These are phyloP conservation scores for Nylanderia fulva DNA, from an alignment of 1,140 invertebrate genomes.

Conservation along the genomic window DNA sequence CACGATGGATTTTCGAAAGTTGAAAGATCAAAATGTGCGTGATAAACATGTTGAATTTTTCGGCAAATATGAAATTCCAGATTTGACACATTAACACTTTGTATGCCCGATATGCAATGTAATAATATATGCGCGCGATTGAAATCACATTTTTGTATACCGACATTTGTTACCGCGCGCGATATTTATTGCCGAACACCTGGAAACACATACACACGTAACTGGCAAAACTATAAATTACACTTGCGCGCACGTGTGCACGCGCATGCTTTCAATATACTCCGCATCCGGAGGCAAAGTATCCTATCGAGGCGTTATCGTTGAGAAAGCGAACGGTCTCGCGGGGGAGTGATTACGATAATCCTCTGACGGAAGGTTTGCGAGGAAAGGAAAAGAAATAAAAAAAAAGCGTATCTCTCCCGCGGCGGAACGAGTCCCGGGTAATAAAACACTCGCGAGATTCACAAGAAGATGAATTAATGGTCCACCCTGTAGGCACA, in stretches of 20 bases:
- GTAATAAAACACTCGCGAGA: constrained; percentile 58
- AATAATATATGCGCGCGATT: too few species aligned
- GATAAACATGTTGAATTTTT: not conserved
- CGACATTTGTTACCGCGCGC: constrained; percentile 24
- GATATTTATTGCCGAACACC: constrained; percentile 47
- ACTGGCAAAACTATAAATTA: constrained; percentile 47
- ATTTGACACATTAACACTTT: not conserved
- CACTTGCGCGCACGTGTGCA: not conserved
- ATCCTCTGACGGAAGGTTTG: constrained; percentile 36
- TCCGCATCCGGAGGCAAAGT: constrained; percentile 31
- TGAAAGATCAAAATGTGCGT: not conserved
- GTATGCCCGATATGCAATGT: not conserved
- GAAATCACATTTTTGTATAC: not conserved
- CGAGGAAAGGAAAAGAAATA: not conserved
- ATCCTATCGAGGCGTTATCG: constrained; percentile 52
- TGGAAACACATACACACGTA: not conserved
- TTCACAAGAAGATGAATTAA: constrained; percentile 76
- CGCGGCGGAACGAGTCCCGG: constrained; percentile 1
- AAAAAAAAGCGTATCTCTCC: constrained; percentile 19
- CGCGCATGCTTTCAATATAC: constrained; percentile 5
- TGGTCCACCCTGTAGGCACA: constrained; percentile 74
- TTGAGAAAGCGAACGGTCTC: constrained; percentile 53
- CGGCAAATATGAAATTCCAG: not conserved
- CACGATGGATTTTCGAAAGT: not conserved
- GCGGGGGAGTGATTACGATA: constrained; percentile 37